phyloP scores from a whole-genome alignment of 2,797 vertebrate species.

The Steatocranus sp. region DNA sequence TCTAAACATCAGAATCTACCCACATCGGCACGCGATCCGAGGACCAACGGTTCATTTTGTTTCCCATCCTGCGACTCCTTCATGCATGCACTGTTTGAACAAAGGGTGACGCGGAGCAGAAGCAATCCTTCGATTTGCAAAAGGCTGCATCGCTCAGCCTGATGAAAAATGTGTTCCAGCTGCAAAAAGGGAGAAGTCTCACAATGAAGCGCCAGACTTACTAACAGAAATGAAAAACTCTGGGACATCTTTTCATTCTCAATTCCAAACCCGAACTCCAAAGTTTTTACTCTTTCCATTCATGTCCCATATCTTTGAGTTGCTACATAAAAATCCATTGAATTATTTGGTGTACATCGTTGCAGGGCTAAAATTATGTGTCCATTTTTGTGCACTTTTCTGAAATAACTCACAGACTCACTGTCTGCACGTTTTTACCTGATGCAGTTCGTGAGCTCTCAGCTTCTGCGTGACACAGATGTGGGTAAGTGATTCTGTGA shows the following conservation, averaged over 20 bases:
- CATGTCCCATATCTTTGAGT: neutral
- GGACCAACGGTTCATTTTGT: neutral
- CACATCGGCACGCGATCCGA: rapidly evolving
- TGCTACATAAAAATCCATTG: rapidly evolving
- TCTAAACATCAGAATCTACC: neutral
- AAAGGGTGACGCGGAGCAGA: neutral
- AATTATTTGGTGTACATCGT: rapidly evolving
- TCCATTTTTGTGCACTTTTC: neutral
- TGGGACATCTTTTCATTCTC: neutral
- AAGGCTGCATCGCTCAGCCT: neutral
- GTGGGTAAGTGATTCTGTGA: neutral
- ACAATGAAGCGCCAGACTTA: rapidly evolving
- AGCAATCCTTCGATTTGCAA: neutral
- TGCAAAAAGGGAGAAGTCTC: rapidly evolving
- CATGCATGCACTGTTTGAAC: neutral
- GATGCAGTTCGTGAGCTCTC: neutral
- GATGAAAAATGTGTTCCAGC: neutral
- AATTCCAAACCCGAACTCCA: neutral
- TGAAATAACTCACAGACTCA: neutral
- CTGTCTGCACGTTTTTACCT: neutral
- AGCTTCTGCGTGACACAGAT: conserved; percentile 6
- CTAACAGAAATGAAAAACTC: neutral
- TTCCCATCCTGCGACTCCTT: neutral
- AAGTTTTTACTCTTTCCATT: rapidly evolving
- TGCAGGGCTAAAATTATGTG: neutral